Base-by-base conservation (phyloP, 2,113 vertebrate species). In the Emberiza fucata region DNA sequence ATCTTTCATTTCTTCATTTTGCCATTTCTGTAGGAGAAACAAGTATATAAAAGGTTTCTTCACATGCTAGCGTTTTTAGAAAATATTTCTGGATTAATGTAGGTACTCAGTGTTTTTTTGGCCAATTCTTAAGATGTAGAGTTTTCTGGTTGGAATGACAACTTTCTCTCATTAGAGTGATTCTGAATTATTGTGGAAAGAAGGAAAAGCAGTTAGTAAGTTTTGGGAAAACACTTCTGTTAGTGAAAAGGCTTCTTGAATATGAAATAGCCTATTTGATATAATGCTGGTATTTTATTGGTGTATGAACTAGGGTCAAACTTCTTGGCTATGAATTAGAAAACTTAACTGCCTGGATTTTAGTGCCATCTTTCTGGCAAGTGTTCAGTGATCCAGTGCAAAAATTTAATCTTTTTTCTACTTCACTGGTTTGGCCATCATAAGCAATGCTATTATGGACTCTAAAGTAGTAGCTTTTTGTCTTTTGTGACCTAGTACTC, bases 321-420 rank as follows among this genome's bases (percentile, higher is more conserved):
- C 35, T 68, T 81, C 13, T 5, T 60, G 61, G 35, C 68, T 75
- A 48, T 96, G 85, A 86, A 93, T 96, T 81, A 88, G 60, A 71
- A 88, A 94, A 92, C 16, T 83, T 90, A 94, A 94, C 65, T 90
- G 92, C 68, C 80, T 68, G 37, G 64, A 78, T 92, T 96, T 95
- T 94, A 96, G 51, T 92, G 79, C 5, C 5, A 40, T 94, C 76
- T 86, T 90, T 86, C 92, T 71, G 76, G 72, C 76, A 86, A 56
- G 48, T 0, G 6, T 64, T 94, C 92, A 84, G 65, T 93, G 95
- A 94, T 92, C 90, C 96, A 92, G 63, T 88, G 85, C 93, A 96
- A 96, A 95, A 82, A 90, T 21, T 66, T 71, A 86, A 86, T 96
- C 64, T 76, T 81, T 88, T 93, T 95, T 95, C 85, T 96, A 29